Conservation (phyloP, 2,113 vertebrate species). For the Malurus elegans region DNA sequence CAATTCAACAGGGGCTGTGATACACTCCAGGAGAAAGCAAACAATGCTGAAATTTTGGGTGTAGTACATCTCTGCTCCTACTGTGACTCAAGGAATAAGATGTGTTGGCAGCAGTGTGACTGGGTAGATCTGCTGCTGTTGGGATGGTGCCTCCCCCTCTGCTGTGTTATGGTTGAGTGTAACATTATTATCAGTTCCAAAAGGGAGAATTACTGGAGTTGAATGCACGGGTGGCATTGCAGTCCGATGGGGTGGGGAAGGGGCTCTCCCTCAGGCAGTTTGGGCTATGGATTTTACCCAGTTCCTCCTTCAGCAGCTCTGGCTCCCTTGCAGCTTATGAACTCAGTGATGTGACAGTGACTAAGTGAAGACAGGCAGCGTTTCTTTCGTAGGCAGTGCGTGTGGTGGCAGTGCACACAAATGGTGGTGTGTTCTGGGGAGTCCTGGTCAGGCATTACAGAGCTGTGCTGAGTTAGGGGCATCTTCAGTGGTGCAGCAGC, state of each 20-base stretch:
- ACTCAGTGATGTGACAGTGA: neutral
- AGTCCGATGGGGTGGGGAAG: neutral
- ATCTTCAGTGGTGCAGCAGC: neutral
- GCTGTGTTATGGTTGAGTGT: neutral
- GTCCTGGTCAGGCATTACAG: neutral
- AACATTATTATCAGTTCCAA: rapidly evolving
- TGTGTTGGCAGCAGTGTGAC: neutral
- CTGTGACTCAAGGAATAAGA: neutral
- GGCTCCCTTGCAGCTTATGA: neutral
- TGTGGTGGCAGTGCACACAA: rapidly evolving
- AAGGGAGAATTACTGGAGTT: neutral
- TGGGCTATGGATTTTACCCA: neutral
- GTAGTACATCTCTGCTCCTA: neutral
- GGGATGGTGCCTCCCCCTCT: neutral
- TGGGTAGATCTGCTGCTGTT: neutral
- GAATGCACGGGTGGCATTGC: rapidly evolving
- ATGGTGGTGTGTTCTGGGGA: neutral
- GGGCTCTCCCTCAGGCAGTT: no score
- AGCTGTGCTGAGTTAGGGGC: neutral
- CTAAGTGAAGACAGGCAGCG: rapidly evolving
- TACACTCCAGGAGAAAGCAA: neutral
- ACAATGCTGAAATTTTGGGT: neutral
- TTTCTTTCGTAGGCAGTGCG: rapidly evolving
- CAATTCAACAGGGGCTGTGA: no score
- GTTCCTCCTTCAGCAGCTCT: neutral